A percentile compares a stretch with the other conserved stretches of the same genome.
Conservation (phyloP, 2,113 vertebrate species). For the Ahaetulla prasina region DNA sequence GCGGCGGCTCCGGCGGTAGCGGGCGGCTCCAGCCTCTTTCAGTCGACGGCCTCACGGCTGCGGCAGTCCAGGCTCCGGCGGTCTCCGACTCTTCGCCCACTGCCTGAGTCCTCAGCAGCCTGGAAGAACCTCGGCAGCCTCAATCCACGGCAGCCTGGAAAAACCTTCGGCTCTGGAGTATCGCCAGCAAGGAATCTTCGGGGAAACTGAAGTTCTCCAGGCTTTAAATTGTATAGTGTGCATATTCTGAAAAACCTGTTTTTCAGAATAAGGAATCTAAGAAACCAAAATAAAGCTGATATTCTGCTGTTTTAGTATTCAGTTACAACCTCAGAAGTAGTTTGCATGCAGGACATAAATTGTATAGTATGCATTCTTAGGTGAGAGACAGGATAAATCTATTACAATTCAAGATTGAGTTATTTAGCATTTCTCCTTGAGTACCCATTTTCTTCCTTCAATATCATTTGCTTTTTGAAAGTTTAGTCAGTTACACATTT, state of each 20-base stretch:
- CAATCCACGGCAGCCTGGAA: no score
- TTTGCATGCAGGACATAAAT: background rate
- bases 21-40: no score
- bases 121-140: no score
- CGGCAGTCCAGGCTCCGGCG: no score
- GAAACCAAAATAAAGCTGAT: background rate
- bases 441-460: background rate
- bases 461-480: conserved; percentile 38
- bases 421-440: background rate
- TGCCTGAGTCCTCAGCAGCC: no score
- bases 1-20: no score
- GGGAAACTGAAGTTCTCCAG: background rate
- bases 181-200: no score
- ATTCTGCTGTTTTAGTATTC: background rate
- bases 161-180: no score
- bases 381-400: background rate
- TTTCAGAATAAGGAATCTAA: background rate
- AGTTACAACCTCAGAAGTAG: background rate
- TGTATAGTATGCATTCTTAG: background rate
- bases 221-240: background rate
- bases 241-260: background rate
- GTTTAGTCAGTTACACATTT: conserved; percentile 51
- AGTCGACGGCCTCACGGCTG: no score
- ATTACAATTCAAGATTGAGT: background rate
- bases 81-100: no score